phyloP scores from a whole-genome alignment of 2,113 vertebrate species.

The Puma concolor region DNA sequence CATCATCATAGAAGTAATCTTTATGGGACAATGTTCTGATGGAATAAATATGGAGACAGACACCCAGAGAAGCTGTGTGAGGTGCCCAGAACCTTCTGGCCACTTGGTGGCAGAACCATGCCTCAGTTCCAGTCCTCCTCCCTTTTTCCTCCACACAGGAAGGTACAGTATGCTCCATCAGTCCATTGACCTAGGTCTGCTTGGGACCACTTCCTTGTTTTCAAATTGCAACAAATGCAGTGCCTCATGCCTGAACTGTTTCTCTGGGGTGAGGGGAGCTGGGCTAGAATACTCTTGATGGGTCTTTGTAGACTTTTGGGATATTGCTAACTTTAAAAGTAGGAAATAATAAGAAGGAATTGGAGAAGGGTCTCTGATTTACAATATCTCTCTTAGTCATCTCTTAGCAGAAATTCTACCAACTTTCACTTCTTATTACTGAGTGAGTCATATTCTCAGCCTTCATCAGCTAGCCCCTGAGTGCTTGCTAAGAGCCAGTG shows the following conservation, averaged over 20 bases:
- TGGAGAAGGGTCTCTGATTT: not conserved
- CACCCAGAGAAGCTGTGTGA: not conserved
- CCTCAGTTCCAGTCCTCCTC: not conserved
- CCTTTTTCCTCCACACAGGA: not conserved
- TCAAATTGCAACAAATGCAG: not conserved
- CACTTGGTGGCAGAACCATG: not conserved
- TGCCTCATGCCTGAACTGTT: not conserved
- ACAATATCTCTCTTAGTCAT: not conserved
- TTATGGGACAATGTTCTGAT: not conserved
- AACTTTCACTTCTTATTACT: not conserved
- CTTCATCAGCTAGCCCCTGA: not conserved
- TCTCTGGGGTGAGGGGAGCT: not conserved
- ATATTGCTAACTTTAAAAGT: not conserved
- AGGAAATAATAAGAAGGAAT: not conserved
- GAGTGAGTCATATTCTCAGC: not conserved
- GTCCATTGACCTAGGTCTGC: not conserved
- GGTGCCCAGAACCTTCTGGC: not conserved
- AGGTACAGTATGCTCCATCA: accelerated
- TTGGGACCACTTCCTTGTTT: not conserved
- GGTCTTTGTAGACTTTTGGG: not conserved
- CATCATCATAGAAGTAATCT: not conserved
- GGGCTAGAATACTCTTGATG: not conserved
- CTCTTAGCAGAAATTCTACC: not conserved
- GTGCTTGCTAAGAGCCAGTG: not conserved
- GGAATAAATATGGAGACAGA: not conserved